phyloP scores from a whole-genome alignment of 1,140 invertebrate species.

The Akabosia matsudoensis region DNA sequence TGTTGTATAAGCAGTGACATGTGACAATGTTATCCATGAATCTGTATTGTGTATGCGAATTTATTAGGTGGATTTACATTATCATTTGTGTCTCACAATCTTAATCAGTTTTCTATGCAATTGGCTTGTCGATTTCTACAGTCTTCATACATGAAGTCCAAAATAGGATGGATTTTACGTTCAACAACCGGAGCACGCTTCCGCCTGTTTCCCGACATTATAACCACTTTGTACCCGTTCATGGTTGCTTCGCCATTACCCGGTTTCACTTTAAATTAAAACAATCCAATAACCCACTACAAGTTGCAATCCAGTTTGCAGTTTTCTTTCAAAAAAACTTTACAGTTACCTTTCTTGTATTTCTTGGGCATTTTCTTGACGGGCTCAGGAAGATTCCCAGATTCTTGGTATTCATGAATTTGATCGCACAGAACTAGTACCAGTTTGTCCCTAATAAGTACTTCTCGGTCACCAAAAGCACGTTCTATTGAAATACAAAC shows the following conservation, averaged over 20 bases:
- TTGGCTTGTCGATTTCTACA: neutral
- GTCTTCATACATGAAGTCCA: neutral
- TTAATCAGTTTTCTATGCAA: too few relatives aligned
- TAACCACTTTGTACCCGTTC: neutral
- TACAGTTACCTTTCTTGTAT: constrained; percentile 13
- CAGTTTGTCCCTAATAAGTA: constrained; percentile 7
- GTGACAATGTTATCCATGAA: too few relatives aligned
- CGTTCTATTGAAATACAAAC: too few relatives aligned
- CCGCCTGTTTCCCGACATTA: neutral
- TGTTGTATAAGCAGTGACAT: too few relatives aligned
- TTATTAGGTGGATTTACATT: too few relatives aligned
- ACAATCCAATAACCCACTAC: neutral
- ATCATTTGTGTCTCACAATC: too few relatives aligned
- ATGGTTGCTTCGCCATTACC: neutral
- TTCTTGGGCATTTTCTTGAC: constrained; percentile 16
- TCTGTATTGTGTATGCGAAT: too few relatives aligned
- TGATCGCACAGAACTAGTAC: constrained; percentile 21
- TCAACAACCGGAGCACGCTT: neutral
- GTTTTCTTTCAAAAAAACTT: neutral
- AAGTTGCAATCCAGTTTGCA: neutral
- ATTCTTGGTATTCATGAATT: neutral
- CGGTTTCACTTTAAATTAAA: neutral
- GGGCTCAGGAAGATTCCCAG: neutral
- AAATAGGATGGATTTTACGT: neutral
- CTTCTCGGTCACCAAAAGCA: neutral